phyloP scores from a whole-genome alignment of 92 coral and sea anemone genomes.

The Umimayanthus kanabou region DNA sequence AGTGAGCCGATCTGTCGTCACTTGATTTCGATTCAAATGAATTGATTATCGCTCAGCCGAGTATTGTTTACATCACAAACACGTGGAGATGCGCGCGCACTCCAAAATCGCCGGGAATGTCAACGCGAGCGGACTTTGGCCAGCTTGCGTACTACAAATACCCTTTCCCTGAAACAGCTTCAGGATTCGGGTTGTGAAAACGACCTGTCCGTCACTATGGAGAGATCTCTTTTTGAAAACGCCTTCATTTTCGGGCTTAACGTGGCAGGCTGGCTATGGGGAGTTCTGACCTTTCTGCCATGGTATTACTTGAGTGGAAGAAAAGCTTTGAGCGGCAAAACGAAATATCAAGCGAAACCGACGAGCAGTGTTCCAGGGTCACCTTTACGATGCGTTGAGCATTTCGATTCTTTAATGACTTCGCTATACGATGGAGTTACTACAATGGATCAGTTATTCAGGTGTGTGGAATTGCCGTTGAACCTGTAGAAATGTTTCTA shows the following conservation, averaged over 20 bases:
- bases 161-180: conserved; percentile 2
- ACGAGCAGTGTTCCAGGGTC: conserved; percentile 82
- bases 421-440: conserved; percentile 84
- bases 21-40: not conserved
- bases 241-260: conserved; percentile 89
- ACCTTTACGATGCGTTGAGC: conserved; percentile 90
- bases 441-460: conserved; percentile 94
- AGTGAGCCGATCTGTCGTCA: conserved; percentile 2
- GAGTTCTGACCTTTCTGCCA: conserved; percentile 87
- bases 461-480: conserved; percentile 53
- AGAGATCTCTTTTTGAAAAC: conserved; percentile 81
- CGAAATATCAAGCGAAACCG: conserved; percentile 81
- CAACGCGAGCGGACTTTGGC: conserved; percentile 35
- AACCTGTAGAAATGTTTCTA: not conserved
- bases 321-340: conserved; percentile 64
- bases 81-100: conserved; percentile 47
- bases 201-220: conserved; percentile 57
- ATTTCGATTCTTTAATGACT: conserved; percentile 76
- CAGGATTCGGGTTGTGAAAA: conserved; percentile 14
- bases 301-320: conserved; percentile 94
- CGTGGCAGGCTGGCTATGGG: conserved; percentile 93
- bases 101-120: not conserved
- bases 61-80: conserved; percentile 31
- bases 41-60: not conserved
- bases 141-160: conserved; percentile 24